These are phyloP conservation scores for Urocyon cinereoargenteus DNA, from an alignment of 2,797 vertebrate genomes.

Conservation along the genomic window DNA sequence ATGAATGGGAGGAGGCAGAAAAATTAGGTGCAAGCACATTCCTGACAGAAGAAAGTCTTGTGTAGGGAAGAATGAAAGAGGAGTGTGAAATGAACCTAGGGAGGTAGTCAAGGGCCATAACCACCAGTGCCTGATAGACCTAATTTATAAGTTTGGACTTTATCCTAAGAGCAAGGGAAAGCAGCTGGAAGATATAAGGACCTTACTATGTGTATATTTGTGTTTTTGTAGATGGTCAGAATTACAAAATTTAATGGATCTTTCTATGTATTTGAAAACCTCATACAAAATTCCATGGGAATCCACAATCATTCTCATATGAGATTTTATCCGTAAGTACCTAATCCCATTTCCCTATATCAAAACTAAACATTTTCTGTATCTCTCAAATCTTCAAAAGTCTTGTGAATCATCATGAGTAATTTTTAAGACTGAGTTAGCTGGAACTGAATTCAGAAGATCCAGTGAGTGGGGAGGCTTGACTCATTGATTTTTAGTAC, in stretches of 20 bases:
- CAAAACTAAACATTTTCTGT: slow-evolving; percentile 12
- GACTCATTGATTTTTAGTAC: neutral
- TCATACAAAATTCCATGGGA: neutral
- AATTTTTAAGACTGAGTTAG: neutral
- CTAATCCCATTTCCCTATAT: neutral
- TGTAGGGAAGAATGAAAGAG: neutral
- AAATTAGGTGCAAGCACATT: neutral
- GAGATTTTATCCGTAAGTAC: neutral
- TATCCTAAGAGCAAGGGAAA: neutral
- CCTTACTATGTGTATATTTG: neutral
- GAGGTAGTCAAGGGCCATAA: neutral
- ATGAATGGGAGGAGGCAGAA: neutral
- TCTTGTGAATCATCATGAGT: neutral
- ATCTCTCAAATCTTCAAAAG: neutral
- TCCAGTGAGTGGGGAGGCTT: neutral
- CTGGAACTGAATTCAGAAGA: neutral
- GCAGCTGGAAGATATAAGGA: neutral
- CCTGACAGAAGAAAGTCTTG: neutral
- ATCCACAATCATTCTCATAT: neutral
- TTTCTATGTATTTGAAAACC: neutral
- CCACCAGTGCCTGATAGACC: neutral
- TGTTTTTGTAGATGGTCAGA: neutral
- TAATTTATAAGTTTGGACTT: neutral
- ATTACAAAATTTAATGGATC: neutral
- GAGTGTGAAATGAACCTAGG: neutral